Evolutionary conservation across 1,140 invertebrate species (phyloP).

Genomic region (Drosophila ohnishii): DNA sequence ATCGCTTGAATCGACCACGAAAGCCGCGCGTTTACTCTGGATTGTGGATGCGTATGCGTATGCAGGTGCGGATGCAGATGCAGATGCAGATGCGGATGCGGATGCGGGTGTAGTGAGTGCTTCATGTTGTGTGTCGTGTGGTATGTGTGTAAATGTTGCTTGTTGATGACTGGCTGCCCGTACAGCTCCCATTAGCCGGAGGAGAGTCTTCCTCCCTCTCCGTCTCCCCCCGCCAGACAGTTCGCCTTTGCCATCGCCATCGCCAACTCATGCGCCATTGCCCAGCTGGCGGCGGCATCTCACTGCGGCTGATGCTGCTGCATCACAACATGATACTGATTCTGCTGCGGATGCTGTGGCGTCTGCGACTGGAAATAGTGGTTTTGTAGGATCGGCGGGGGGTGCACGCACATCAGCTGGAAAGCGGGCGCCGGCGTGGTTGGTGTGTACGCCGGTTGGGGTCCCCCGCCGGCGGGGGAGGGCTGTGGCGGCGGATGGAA

Average conservation of each 20-base stretch:
- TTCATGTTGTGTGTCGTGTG: constrained; percentile 30
- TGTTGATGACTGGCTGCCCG: constrained; percentile 48
- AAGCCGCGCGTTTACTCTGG: constrained; percentile 48
- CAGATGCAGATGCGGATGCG: constrained; percentile 25
- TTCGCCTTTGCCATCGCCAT: constrained; percentile 18
- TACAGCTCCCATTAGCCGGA: constrained; percentile 36
- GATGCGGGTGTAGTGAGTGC: constrained; percentile 21
- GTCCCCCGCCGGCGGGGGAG: constrained; percentile 84
- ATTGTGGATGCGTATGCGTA: constrained; percentile 34
- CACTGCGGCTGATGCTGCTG: constrained; percentile 80
- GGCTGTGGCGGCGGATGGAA: constrained; percentile 86
- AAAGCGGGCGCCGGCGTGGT: constrained; percentile 76
- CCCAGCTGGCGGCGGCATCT: constrained; percentile 39
- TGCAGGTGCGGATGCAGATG: constrained; percentile 15
- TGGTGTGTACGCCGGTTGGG: constrained; percentile 81
- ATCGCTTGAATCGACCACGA: constrained; percentile 42
- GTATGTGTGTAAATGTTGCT: constrained; percentile 41
- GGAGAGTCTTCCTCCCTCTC: constrained; percentile 7
- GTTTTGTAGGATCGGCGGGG: constrained; percentile 76
- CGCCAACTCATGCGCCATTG: constrained; percentile 40
- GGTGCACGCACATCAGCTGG: constrained; percentile 85
- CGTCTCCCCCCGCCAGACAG: constrained; percentile 14
- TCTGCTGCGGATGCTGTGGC: constrained; percentile 78
- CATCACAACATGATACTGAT: constrained; percentile 76
- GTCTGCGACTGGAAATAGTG: constrained; percentile 67